These are phyloP conservation scores for Drosophila bocki DNA, from an alignment of 1,140 invertebrate species.

Conservation along the genomic window DNA sequence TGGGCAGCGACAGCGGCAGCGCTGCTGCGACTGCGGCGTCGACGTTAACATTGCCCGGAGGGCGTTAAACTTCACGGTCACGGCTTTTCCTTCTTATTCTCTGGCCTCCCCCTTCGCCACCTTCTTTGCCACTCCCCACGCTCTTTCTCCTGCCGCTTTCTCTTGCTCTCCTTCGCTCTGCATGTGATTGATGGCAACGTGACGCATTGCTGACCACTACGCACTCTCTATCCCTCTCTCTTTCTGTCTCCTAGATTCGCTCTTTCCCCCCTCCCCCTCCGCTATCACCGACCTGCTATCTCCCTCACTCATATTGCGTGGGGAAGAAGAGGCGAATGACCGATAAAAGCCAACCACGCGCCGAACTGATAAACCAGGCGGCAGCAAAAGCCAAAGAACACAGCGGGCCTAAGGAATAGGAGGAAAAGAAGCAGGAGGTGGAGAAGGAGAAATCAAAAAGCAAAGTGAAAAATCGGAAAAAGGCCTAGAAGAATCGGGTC, in stretches of 20 bases:
- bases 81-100: constrained; percentile 75
- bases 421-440: background rate
- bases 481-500: constrained; percentile 22
- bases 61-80: constrained; percentile 84
- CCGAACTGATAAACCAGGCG: constrained; percentile 47
- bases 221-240: constrained; percentile 16
- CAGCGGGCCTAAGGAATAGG: background rate
- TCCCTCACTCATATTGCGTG: constrained; percentile 10
- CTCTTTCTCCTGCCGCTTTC: constrained; percentile 19
- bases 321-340: constrained; percentile 69
- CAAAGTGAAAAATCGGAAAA: background rate
- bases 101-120: constrained; percentile 11
- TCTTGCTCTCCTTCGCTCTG: constrained; percentile 35
- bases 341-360: constrained; percentile 76
- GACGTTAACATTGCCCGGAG: constrained; percentile 69
- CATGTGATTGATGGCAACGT: constrained; percentile 77
- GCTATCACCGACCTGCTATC: constrained; percentile 4
- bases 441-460: constrained; percentile 12
- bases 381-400: constrained; percentile 21
- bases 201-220: constrained; percentile 74
- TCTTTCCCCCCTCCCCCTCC: background rate
- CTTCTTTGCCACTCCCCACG: constrained; percentile 15
- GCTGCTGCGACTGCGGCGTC: constrained; percentile 10
- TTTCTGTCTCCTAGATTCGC: constrained; percentile 32
- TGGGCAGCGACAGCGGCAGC: constrained; percentile 10